Evolutionary conservation across 2,113 vertebrate genomes (phyloP), one percentile per base, ranked within the genome.

Genomic region (Accipiter cooperii): DNA sequence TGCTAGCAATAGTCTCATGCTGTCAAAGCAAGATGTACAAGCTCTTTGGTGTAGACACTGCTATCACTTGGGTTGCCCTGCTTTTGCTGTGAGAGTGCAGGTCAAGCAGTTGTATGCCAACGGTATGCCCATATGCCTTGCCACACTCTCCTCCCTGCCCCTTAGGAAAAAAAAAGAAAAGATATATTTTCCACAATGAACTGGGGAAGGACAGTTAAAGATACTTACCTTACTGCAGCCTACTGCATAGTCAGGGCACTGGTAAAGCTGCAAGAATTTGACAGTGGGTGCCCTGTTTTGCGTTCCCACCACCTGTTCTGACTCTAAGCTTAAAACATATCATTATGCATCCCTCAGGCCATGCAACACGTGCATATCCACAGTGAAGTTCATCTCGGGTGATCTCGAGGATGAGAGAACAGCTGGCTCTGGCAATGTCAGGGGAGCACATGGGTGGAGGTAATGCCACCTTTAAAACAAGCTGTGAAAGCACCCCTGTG

Each of bases 181-280:
- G 0, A 3, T 13, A 0, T 13, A 34, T 85, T 83, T 88, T 81
- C 33, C 20, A 40, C 33, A 75, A 4, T 21, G 16, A 63, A 36
- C 26, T 26, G 9, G 22, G 31, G 19, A 75, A 78, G 21, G 18
- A 44, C 16, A 42, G 34, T 68, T 73, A 51, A 29, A 74, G 36
- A 22, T 34, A 13, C 19, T 92, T 57, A 33, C 17, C 46, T 49
- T 54, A 26, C 54, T 73, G 51, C 26, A 77, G 40, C 34, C 28
- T 84, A 28, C 24, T 54, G 34, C 42, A 13, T 16, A 47, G 29
- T 46, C 25, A 55, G 12, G 8, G 5, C 31, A 49, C 20, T n/a
- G 51, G 49, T 70, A 66, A 70, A 66, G 34, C 34, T 51, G 29
- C 55, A 68, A 33, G 26, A 84, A 71, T 55, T 68, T 24, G 22